A percentile compares a stretch with the other conserved stretches of the same genome.
phyloP scores from a whole-genome alignment of 2,113 vertebrate genomes.

The Riparia riparia region DNA sequence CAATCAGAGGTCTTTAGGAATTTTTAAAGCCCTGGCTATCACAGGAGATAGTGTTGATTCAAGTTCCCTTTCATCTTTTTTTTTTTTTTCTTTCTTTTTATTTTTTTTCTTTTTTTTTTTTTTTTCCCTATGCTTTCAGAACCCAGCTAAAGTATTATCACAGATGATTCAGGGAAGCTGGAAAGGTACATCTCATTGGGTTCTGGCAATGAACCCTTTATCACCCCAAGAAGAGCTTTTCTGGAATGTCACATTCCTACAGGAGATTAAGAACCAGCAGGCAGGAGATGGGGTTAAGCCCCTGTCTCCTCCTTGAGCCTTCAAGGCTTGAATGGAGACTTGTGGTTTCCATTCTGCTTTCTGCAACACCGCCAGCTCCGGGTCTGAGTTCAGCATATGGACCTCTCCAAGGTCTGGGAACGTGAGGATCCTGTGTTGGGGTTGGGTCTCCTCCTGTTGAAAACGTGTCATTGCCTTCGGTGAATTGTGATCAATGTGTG shows the following conservation, averaged over 20 bases:
- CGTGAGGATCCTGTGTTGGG: not conserved
- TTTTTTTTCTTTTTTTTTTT: not conserved
- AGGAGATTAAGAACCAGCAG: not conserved
- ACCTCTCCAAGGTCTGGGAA: not conserved
- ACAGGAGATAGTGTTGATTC: not conserved
- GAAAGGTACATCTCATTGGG: not conserved
- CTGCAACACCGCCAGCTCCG: fast-evolving
- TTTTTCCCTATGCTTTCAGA: not conserved
- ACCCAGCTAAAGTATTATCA: not conserved
- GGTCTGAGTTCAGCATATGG: not conserved
- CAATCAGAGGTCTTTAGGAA: not conserved
- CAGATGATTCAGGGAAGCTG: not conserved
- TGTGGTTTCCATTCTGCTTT: not conserved
- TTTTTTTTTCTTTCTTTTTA: not conserved
- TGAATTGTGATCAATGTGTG: not conserved
- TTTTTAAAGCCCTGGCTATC: not conserved
- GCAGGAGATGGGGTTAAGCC: not conserved
- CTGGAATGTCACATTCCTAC: not conserved
- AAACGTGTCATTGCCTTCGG: not conserved
- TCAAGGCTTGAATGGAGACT: not conserved
- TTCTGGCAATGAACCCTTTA: not conserved
- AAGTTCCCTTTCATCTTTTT: not conserved
- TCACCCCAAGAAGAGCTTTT: not conserved
- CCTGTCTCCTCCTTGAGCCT: not conserved
- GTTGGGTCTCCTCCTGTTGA: not conserved